Evolutionary conservation across 2,888 invertebrate genomes (phyloP).

Genomic region (Pachydiplax longipennis): DNA sequence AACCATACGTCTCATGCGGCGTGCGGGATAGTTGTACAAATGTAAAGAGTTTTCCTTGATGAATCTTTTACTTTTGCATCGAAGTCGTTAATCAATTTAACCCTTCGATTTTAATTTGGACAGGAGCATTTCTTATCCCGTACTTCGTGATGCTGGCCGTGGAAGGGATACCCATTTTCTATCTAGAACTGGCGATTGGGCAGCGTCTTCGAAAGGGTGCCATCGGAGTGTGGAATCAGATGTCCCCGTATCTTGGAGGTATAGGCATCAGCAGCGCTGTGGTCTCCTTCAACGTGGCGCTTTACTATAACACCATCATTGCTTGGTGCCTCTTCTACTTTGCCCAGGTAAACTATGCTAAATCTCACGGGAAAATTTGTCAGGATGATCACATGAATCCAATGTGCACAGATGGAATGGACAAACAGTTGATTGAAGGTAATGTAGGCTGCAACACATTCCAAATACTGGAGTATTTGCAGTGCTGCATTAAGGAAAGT

Average conservation of each 20-base stretch:
- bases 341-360: constrained; percentile 66
- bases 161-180: constrained; percentile 95
- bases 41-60: too few species aligned
- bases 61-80: too few species aligned
- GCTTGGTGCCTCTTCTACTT: constrained; percentile 98
- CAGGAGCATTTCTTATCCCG: constrained; percentile 93
- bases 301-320: constrained; percentile 97
- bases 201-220: constrained; percentile 92
- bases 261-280: constrained; percentile 94
- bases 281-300: constrained; percentile 94
- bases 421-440: too few species aligned
- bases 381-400: too few species aligned
- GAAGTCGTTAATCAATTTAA: too few species aligned
- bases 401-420: too few species aligned
- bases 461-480: too few species aligned
- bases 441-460: too few species aligned
- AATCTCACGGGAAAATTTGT: too few species aligned
- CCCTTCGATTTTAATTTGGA: constrained; percentile 46
- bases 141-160: constrained; percentile 94
- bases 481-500: too few species aligned
- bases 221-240: constrained; percentile 95
- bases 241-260: constrained; percentile 86
- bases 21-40: too few species aligned
- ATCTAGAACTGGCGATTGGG: constrained; percentile 93
- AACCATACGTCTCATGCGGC: too few species aligned